Evolutionary conservation across 2,888 invertebrate species (phyloP), one percentile per base, ranked within the genome.

Genomic region (Stramonita haemastoma): DNA sequence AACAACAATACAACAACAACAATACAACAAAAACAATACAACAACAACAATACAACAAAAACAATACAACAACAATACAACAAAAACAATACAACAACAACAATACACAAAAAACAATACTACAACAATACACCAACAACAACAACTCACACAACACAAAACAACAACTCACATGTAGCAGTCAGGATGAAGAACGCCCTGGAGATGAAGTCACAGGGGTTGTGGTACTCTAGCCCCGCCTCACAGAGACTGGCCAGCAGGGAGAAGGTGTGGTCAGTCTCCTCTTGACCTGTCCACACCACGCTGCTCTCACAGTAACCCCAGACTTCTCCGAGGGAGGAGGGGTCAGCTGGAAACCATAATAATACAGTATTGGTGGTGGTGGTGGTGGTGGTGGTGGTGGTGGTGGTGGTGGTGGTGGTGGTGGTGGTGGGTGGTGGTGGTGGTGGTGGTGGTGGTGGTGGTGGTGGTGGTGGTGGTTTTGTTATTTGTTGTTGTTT

Each of bases 151-250:
- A n/a, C 46, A 77, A 77, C 22, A 29, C 6, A 13, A 6, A 77
- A 29, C 1, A n/a, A 29, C 15, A 57, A 91, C 92, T 91, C 89
- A 92, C 92, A 92, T n/a, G 92, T 92, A 70, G 91, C 91, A 66
- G 90, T 87, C 22, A 92, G 32, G 79, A 92, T 90, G 85, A 87
- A 88, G 86, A 92, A 91, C 86, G 91, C 91, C 88, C 92, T 90
- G 88, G 91, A 90, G 84, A 92, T 89, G 83, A 92, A 92, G 81
- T 92, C 91, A 90, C 92, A 92, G 29, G 91, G 90, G 56, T 90
- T 88, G 66, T 89, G 86, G 13, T 91, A 87, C 85, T 92, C 92
- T 60, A 90, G 79, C 36, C 91, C 90, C 13, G 92, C 92, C 81
- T 91, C 92, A 87, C 91, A 90, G 60, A 92, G 81, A 57, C 91